Evolutionary conservation across 2,888 invertebrate genomes (phyloP).

Genomic region (Melanophora roralis): DNA sequence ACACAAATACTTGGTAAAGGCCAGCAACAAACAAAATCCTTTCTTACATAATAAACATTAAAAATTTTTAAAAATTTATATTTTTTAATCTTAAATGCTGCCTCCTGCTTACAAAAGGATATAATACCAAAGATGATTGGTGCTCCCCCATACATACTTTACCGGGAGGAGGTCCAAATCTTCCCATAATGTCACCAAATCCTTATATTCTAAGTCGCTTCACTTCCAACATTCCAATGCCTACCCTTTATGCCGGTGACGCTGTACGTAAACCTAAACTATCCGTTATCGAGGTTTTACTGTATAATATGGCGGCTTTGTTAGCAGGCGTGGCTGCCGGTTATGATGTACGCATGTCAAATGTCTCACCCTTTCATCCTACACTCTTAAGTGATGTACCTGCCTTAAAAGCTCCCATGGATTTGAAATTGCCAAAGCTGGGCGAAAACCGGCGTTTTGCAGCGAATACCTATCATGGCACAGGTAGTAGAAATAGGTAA

Average conservation of each 20-base stretch:
- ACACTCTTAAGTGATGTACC: constrained; percentile 82
- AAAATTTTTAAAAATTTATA: background rate
- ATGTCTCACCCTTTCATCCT: constrained; percentile 90
- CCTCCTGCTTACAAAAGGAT: constrained; percentile 65
- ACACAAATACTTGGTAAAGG: constrained; percentile 50
- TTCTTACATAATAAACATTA: background rate
- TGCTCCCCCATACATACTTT: constrained; percentile 69
- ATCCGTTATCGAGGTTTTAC: constrained; percentile 77
- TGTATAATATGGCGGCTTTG: constrained; percentile 95
- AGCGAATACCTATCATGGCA: constrained; percentile 95
- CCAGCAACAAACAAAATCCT: constrained; percentile 13
- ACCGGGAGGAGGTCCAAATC: constrained; percentile 67
- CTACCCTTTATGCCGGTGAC: constrained; percentile 88
- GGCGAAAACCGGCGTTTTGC: constrained; percentile 74
- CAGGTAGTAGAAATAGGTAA: constrained; percentile 85
- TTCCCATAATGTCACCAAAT: constrained; percentile 75
- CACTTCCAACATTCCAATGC: constrained; percentile 83
- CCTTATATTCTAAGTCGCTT: constrained; percentile 76
- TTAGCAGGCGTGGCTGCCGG: constrained; percentile 94
- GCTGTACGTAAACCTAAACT: constrained; percentile 77
- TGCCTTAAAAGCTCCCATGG: constrained; percentile 76
- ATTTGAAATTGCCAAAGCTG: constrained; percentile 64
- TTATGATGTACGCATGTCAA: constrained; percentile 93
- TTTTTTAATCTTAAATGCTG: constrained; percentile 30
- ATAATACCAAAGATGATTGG: constrained; percentile 75